Evolutionary conservation across 2,113 vertebrate species (phyloP).

Genomic region (Trochalopteron elliotii): DNA sequence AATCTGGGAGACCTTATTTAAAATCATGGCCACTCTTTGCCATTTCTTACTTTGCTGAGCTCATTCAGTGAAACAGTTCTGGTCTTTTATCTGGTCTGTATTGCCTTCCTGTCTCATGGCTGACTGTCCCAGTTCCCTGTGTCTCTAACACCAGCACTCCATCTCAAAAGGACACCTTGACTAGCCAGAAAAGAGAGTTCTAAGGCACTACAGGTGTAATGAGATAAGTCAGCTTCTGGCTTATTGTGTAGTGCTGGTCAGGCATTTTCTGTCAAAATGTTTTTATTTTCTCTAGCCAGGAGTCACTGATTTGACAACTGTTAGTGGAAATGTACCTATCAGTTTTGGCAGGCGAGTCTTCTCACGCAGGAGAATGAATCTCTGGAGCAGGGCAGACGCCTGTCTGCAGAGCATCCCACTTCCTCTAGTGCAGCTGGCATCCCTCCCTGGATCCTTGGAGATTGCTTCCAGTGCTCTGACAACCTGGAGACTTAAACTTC

Average conservation of each 20-base stretch:
- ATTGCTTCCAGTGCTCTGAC: background rate
- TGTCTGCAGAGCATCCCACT: background rate
- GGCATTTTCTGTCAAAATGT: slow-evolving; percentile 41
- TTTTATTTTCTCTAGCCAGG: slow-evolving; percentile 26
- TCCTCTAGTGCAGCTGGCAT: background rate
- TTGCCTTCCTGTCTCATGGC: background rate
- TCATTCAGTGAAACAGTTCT: background rate
- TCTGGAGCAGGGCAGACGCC: background rate
- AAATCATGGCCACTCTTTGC: background rate
- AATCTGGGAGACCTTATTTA: background rate
- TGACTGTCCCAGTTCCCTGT: background rate
- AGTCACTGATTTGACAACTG: slow-evolving; percentile 20
- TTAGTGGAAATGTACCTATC: slow-evolving; percentile 29
- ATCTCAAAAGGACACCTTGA: slow-evolving; percentile 13
- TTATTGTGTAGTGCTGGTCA: background rate
- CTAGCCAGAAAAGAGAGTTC: background rate
- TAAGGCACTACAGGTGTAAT: slow-evolving; percentile 1
- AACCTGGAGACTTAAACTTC: background rate
- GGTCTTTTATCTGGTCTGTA: background rate
- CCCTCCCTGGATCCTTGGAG: background rate
- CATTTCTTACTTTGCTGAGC: background rate
- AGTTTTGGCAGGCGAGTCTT: slow-evolving; percentile 26
- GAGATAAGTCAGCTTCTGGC: slow-evolving; percentile 5
- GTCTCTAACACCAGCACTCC: background rate
- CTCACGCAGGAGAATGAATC: background rate